Evolutionary conservation across 2,797 vertebrate species (phyloP), one percentile per base, ranked within the genome.

Genomic region (Oreochromis grahami): DNA sequence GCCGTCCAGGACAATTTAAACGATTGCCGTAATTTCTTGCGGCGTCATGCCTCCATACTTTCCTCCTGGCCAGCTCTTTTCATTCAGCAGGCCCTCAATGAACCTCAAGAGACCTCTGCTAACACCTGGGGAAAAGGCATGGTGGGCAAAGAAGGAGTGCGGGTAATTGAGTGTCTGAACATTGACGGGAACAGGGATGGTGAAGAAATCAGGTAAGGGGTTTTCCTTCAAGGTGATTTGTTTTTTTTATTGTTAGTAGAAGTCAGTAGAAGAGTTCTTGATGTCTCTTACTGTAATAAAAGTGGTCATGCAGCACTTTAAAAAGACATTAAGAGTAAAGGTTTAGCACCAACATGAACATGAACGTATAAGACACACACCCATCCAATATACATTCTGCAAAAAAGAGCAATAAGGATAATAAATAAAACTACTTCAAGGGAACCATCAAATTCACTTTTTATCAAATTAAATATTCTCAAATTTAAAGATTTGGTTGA

Each of bases 1-100:
- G 6, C 7, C 53, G 1, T 41, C 29, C 68, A 78, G n/a, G 81
- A 21, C 0, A 45, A 78, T 45, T 56, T 96, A 12, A 82, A 85
- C 3, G 91, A 92, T 5, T 97, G 97, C 56, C 78, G 56, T 13
- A 77, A 76, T 34, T 98, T 98, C 88, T 93, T 98, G 89, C 93
- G 70, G 58, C 94, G 92, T 29, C 97, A 98, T 53, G 85, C 94
- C 12, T 38, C 92, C 9, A 80, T 97, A 12, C 95, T 98, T 43
- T 95, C 96, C 56, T 94, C 92, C 70, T 96, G 96, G 91, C 97
- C 97, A 0, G 81, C 90, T 8, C 94, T 98, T 8, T 97, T 97
- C 79, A 34, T 94, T 56, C 98, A 98, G 91, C 96, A 97, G 90
- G 97, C 97, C 9, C 92, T 97, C 41, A 97, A 97, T 13, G 96